phyloP scores from a whole-genome alignment of 2,113 vertebrate species.

The Dicrurus megarhynchus region DNA sequence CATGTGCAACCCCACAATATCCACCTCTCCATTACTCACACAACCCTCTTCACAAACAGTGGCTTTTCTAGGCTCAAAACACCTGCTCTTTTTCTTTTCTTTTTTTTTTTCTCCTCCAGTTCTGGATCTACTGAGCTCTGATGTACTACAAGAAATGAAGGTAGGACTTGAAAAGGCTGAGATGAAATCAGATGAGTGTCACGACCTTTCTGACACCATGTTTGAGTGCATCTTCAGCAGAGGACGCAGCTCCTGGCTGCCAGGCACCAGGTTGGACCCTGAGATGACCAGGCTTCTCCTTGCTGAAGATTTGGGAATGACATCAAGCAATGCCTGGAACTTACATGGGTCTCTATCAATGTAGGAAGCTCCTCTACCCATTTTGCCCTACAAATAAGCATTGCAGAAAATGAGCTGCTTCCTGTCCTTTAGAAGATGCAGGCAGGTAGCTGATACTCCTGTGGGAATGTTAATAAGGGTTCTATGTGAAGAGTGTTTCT shows the following conservation, averaged over 20 bases:
- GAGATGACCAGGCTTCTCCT: not conserved
- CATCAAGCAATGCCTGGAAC: not conserved
- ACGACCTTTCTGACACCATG: not conserved
- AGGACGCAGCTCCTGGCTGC: not conserved
- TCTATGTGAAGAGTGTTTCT: not conserved
- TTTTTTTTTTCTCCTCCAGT: not conserved
- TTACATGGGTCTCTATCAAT: not conserved
- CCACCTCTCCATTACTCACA: not conserved
- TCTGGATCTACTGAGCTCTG: not conserved
- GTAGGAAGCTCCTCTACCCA: not conserved
- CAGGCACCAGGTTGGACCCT: not conserved
- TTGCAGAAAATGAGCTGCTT: not conserved
- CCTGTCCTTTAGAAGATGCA: not conserved
- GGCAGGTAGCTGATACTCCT: not conserved
- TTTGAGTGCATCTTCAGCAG: not conserved
- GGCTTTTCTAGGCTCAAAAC: not conserved
- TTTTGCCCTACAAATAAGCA: not conserved
- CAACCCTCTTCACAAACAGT: not conserved
- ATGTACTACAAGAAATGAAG: not conserved
- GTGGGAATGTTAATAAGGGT: not conserved
- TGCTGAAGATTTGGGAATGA: not conserved
- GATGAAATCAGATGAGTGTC: not conserved
- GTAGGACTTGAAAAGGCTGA: not conserved
- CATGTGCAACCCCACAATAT: not conserved
- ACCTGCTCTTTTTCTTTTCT: too few relatives aligned